Evolutionary conservation across 1,140 invertebrate genomes (phyloP).

Genomic region (Gonatopus flavifemur): DNA sequence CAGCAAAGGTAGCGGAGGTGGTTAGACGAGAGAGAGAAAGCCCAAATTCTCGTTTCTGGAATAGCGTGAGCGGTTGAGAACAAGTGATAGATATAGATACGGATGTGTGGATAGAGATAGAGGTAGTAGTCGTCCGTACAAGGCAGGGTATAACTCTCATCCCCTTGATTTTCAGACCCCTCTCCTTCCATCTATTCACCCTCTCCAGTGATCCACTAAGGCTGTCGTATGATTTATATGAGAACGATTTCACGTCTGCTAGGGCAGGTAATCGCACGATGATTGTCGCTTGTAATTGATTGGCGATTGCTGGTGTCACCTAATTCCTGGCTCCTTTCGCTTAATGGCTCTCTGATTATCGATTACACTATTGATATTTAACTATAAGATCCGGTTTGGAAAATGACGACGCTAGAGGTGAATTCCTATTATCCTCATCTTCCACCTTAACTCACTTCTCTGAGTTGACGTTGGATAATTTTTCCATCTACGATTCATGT

Average conservation of each 20-base stretch:
- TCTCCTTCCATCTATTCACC: slow-evolving; percentile 22
- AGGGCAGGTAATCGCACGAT: slow-evolving; percentile 44
- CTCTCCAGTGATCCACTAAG: slow-evolving; percentile 22
- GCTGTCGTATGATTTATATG: slow-evolving; percentile 51
- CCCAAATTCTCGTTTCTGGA: too few relatives aligned
- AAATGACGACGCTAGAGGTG: too few relatives aligned
- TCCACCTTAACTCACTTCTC: too few relatives aligned
- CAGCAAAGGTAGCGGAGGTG: slow-evolving; percentile 3
- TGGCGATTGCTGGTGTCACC: slow-evolving; percentile 36
- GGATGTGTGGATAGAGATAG: background rate
- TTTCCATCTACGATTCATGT: too few relatives aligned
- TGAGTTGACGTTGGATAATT: too few relatives aligned
- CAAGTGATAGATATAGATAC: background rate
- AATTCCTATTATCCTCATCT: too few relatives aligned
- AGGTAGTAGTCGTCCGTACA: background rate
- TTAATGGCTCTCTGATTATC: too few relatives aligned
- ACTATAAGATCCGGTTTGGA: too few relatives aligned
- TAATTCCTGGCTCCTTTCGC: slow-evolving; percentile 8
- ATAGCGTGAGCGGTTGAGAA: background rate
- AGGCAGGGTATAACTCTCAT: slow-evolving; percentile 21
- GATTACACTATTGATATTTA: too few relatives aligned
- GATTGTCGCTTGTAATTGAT: slow-evolving; percentile 52
- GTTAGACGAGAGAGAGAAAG: slow-evolving; percentile 3
- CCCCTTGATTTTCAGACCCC: slow-evolving; percentile 19
- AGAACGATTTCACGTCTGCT: slow-evolving; percentile 48